Base-by-base conservation (phyloP, 2,888 invertebrate species). In the Leptura quadrifasciata region DNA sequence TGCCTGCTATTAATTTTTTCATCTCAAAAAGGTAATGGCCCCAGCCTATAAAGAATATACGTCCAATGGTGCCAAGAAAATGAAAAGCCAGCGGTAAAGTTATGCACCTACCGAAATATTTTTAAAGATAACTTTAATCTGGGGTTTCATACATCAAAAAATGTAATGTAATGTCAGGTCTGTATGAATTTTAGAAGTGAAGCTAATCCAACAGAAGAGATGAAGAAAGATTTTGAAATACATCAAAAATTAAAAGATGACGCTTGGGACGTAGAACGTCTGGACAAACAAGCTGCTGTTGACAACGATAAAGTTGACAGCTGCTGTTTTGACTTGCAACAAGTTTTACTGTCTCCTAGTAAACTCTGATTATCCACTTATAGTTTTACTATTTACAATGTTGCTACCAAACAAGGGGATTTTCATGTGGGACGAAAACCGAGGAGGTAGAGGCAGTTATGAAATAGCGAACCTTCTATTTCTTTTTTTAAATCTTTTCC, bases 391-490 rank as follows among this genome's bases (percentile, higher is more conserved):
- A 63, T 81, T 27, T 81, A 80, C 61, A 75, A 82, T 63, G 77
- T 79, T 8, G 75, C 60, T n/a, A 57, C 68, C 15, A 80, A 78
- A 73, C 54, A 79, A 68, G 81, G 81, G 0, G 76, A 80, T 21
- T 82, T 84, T 73, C 65, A 81, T 83, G 79, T 84, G 84, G 84
- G 21, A 67, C 76, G 82, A 83, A 77, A 75, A 21, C n/a, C 27
- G 79, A 77, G 82, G 79, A 20, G 72, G 67, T 21, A 74, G 84
- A 58, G 82, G 84, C 5, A 82, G 82, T 74, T 80, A n/a, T 63
- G 81, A 84, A 64, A 81, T 83, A 47, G 79, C 80, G 15, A 79
- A 76, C 20, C 64, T 47, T 21, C 52, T 83, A 3, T 77, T 57
- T 65, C 31, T 27, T 81, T 79, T 68, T 79, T 83, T 21, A 55